Evolutionary conservation across 2,797 vertebrate species (phyloP), one percentile per base, ranked within the genome.

Genomic region (Halcyon chelicuti): DNA sequence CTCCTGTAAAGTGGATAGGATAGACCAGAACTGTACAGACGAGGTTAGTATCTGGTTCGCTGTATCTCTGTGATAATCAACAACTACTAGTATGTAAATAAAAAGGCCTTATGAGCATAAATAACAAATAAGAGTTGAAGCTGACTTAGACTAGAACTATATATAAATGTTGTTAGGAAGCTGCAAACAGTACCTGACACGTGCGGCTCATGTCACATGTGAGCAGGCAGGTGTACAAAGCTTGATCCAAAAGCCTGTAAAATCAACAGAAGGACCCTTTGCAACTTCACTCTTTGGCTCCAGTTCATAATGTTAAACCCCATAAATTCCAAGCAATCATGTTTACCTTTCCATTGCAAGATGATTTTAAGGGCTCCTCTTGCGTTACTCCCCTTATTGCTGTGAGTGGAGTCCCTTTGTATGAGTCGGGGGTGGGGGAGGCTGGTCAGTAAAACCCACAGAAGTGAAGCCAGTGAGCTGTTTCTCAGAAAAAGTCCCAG

Each of bases 131-230:
- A 47, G 20, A 47, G n/a, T 79, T 5, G 29, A 86, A 83, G 42
- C 1, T 71, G 71, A 14, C 9, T 61, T 72, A n/a, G 65, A 9
- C 13, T 63, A 42, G 51, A 31, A 22, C 6, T 17, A 2, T 21
- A 28, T 26, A n/a, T 58, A 91, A 66, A 52, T 10, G 7, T 37
- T 68, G 20, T 62, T 37, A 29, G 70, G 82, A 80, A 82, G 51
- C 22, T 54, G 23, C 28, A 87, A 63, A 29, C 3, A 29, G 44
- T 42, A 26, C 20, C 54, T 49, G 46, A 35, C 2, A 3, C 0
- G 0, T 7, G 42, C 1, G 1, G 35, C 57, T 86, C n/a, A 9
- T 2, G 1, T 46, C 6, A 5, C 5, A 2, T 0, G 0, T 54
- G 77, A 28, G 40, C 1, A 13, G 63, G 42, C n/a, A 74, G 49